phyloP scores from a whole-genome alignment of 2,797 vertebrate species.

The Galagoides demidoff region DNA sequence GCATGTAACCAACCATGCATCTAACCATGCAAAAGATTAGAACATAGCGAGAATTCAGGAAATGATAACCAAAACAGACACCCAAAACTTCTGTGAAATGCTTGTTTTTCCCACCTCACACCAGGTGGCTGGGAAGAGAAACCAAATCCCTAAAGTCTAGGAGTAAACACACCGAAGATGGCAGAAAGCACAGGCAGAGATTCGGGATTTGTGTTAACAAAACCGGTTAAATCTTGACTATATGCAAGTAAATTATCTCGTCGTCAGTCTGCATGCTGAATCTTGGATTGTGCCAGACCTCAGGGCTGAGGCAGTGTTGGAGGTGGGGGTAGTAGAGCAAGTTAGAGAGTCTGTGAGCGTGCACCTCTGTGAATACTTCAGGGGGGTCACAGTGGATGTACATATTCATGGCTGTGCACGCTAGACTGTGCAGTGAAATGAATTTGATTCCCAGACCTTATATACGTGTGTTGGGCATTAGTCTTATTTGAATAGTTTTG shows the following conservation, averaged over 20 bases:
- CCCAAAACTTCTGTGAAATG: not conserved
- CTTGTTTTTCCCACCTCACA: not conserved
- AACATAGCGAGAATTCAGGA: not conserved
- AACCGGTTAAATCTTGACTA: not conserved
- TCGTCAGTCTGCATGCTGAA: not conserved
- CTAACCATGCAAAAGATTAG: not conserved
- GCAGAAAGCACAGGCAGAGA: not conserved
- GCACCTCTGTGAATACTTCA: rapidly evolving
- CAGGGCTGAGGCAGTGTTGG: not conserved
- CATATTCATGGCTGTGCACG: not conserved
- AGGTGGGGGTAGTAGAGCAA: rapidly evolving
- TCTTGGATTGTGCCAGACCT: not conserved
- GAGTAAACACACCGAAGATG: not conserved
- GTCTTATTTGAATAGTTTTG: not conserved
- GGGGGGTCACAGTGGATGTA: rapidly evolving
- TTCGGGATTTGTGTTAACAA: too few species aligned
- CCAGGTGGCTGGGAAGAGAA: not conserved
- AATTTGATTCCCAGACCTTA: not conserved
- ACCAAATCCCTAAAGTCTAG: not conserved
- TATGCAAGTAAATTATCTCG: too few species aligned
- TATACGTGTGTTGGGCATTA: not conserved
- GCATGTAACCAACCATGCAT: not conserved
- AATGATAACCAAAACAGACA: not conserved
- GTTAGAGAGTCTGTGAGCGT: rapidly evolving
- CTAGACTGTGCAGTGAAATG: too few species aligned